Conservation (phyloP, 2,113 vertebrate species). For the Toxostoma redivivum region DNA sequence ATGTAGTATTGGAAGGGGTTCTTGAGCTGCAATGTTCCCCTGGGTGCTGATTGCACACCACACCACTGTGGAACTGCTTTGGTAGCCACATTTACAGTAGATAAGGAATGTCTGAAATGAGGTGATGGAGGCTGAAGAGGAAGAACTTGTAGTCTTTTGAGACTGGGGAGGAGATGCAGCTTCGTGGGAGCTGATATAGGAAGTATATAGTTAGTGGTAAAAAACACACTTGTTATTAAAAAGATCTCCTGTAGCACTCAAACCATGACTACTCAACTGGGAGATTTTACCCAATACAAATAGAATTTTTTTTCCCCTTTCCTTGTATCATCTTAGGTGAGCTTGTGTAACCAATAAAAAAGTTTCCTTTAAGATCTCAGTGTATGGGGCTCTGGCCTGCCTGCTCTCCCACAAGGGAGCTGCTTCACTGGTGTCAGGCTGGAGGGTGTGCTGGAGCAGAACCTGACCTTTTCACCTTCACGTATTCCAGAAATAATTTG, state of each 20-base stretch:
- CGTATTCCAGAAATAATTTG: constrained; percentile 50
- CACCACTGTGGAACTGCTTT: not conserved
- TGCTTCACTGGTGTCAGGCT: not conserved
- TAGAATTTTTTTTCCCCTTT: not conserved
- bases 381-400: not conserved
- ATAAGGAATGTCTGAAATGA: not conserved
- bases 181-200: not conserved
- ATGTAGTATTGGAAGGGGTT: not conserved
- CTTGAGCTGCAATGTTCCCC: not conserved
- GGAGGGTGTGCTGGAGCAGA: not conserved
- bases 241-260: not conserved
- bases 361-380: not conserved
- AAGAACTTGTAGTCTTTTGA: not conserved
- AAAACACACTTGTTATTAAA: not conserved
- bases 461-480: not conserved
- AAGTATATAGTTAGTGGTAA: not conserved
- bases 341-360: not conserved
- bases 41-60: not conserved
- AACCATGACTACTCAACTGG: not conserved
- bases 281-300: not conserved
- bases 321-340: not conserved
- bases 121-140: not conserved
- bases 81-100: not conserved
- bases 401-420: not conserved
- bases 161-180: not conserved